Evolutionary conservation across 92 coral and sea anemone genomes (phyloP).

Genomic region (Palythoa caribaeorum): DNA sequence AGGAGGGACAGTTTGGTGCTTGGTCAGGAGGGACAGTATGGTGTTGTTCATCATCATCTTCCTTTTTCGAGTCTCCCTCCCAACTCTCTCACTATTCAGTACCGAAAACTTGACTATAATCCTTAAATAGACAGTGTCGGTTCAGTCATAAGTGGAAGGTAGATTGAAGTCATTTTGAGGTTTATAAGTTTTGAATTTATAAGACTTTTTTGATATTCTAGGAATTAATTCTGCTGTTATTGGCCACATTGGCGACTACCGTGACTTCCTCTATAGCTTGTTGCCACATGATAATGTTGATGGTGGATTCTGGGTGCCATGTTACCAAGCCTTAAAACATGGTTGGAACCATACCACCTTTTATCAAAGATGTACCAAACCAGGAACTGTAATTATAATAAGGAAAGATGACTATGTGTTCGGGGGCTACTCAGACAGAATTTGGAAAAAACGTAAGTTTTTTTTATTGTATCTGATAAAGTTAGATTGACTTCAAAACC

Average conservation of each 20-base stretch:
- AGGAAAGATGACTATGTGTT: constrained; percentile 18
- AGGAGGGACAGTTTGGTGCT: no score
- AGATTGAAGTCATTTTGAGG: no score
- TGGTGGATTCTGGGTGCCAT: constrained; percentile 20
- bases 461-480: neutral
- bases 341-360: constrained; percentile 22
- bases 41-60: no score
- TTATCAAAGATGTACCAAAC: constrained; percentile 16
- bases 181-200: neutral
- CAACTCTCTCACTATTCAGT: no score
- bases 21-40: no score
- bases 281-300: constrained; percentile 8
- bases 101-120: no score
- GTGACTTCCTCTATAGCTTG: constrained; percentile 17
- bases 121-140: no score
- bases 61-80: no score
- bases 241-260: neutral
- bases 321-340: constrained; percentile 40
- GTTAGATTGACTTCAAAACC: neutral
- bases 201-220: neutral
- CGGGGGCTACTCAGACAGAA: constrained; percentile 37
- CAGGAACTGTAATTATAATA: neutral
- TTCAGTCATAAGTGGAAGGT: no score
- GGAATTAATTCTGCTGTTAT: constrained; percentile 31
- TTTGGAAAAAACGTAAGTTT: constrained; percentile 34